Percentiles rank a stretch among this genome's conserved stretches.
These are phyloP conservation scores for Hylaeus anthracinus DNA, from an alignment of 1,140 invertebrate genomes.

Conservation along the genomic window DNA sequence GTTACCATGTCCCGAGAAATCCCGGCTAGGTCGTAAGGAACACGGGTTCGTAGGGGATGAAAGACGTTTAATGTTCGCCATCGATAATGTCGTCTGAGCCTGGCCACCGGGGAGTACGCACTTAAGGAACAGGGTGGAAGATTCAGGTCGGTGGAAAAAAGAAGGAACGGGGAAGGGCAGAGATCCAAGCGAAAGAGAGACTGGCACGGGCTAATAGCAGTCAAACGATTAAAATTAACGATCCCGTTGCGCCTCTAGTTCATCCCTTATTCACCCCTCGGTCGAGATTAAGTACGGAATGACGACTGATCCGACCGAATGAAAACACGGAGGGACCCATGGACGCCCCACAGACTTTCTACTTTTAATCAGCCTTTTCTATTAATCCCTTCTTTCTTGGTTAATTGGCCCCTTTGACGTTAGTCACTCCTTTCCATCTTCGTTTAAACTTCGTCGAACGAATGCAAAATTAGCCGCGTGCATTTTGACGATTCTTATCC, in stretches of 20 bases:
- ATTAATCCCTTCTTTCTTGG: conserved; percentile 39
- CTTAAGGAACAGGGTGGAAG: conserved; percentile 39
- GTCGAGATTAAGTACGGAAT: conserved; percentile 64
- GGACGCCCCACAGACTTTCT: conserved; percentile 16
- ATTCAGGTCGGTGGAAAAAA: conserved; percentile 28
- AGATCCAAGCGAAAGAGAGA: background rate
- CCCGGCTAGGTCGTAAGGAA: background rate
- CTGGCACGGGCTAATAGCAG: conserved; percentile 63
- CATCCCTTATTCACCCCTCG: conserved; percentile 49
- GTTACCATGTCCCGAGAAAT: background rate
- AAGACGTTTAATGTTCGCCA: conserved; percentile 58
- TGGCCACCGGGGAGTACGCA: conserved; percentile 37
- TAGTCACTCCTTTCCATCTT: background rate
- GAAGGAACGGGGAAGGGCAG: conserved; percentile 17
- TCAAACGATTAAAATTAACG: conserved; percentile 70
- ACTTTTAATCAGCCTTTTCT: conserved; percentile 47
- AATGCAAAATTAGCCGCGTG: too few relatives aligned
- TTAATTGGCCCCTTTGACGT: conserved; percentile 19
- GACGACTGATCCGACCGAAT: conserved; percentile 65
- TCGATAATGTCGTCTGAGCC: conserved; percentile 60
- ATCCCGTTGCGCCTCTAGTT: conserved; percentile 63
- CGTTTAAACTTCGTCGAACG: too few relatives aligned
- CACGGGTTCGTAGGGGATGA: background rate
- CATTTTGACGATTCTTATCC: too few relatives aligned
- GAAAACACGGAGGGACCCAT: conserved; percentile 55